Conservation (phyloP, 2,888 invertebrate species). For the Watsonalla cultraria region DNA sequence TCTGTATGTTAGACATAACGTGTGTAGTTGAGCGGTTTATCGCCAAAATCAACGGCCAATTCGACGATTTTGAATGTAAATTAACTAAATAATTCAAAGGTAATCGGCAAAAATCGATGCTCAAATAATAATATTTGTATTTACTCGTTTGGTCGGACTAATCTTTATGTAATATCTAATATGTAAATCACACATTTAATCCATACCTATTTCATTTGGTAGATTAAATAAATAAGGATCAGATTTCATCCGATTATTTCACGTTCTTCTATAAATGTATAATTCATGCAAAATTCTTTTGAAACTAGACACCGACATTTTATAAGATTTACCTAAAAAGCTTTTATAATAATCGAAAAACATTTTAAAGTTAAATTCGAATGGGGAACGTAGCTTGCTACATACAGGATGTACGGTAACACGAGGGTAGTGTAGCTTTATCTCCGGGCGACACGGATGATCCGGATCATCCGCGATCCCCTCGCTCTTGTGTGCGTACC, state of each 20-base stretch:
- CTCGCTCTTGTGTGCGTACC: slow-evolving; percentile 35
- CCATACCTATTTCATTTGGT: slow-evolving; percentile 15
- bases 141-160: slow-evolving; percentile 12
- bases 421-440: slow-evolving; percentile 56
- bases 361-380: neutral
- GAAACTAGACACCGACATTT: no score
- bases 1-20: slow-evolving; percentile 53
- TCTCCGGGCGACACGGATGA: slow-evolving; percentile 73
- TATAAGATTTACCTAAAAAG: no score
- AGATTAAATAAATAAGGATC: slow-evolving; percentile 2
- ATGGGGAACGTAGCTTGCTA: neutral
- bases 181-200: slow-evolving; percentile 29
- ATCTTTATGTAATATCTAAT: slow-evolving; percentile 29
- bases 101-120: slow-evolving; percentile 33
- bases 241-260: neutral
- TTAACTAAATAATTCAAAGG: slow-evolving; percentile 29
- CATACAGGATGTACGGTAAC: slow-evolving; percentile 26
- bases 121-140: slow-evolving; percentile 45
- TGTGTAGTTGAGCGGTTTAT: slow-evolving; percentile 49
- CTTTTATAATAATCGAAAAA: neutral
- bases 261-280: neutral
- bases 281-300: neutral
- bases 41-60: slow-evolving; percentile 52
- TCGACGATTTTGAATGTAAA: slow-evolving; percentile 42
- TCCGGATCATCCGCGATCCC: slow-evolving; percentile 67